Base-by-base conservation (phyloP, 2,113 vertebrate genomes). In the Progne subis region DNA sequence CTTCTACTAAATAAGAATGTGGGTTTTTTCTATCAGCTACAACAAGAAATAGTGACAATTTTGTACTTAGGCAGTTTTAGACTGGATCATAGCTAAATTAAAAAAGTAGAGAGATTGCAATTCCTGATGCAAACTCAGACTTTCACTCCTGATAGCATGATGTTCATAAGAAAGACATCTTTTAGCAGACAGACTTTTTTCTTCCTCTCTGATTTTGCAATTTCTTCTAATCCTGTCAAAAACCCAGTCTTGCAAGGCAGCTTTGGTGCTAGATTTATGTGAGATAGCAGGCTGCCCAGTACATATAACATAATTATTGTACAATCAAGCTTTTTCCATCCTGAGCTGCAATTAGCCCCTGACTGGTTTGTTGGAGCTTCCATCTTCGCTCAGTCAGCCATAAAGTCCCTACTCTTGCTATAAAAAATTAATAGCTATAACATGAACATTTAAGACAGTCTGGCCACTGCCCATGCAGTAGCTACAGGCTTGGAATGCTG, bases 401-500 rank as follows among this genome's bases (percentile, higher is more conserved):
- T 91, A 92, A 97, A 96, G 89, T 94, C 61, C 67, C 44, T 67
- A 49, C 57, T 90, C 59, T 39, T 0, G 41, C 82, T 65, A 90
- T 95, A 96, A 95, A 97, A 97, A 88, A 94, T 92, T 96, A 92
- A 95, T 95, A 81, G 90, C 71, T 94, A 2, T 64, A 94, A 94
- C 78, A 85, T 64, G 97, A 95, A 88, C 78, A 21, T 95, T 96
- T 97, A 92, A 91, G 91, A 94, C 78, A 71, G 59, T 56, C 86
- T 96, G 94, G 94, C 90, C 76, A n/a, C 49, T 91, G 79, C 91
- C 61, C 70, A 87, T 78, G 39, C 34, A 52, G 47, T 26, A 47
- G 31, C 23, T 78, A 56, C 15, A 65, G 78, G 39, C 69, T 86
- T 26, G 64, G 70, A 82, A 46, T 1, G 8, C 39, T 86, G 50